phyloP scores from a whole-genome alignment of 1,140 invertebrate species.

The Calliphora vicina region DNA sequence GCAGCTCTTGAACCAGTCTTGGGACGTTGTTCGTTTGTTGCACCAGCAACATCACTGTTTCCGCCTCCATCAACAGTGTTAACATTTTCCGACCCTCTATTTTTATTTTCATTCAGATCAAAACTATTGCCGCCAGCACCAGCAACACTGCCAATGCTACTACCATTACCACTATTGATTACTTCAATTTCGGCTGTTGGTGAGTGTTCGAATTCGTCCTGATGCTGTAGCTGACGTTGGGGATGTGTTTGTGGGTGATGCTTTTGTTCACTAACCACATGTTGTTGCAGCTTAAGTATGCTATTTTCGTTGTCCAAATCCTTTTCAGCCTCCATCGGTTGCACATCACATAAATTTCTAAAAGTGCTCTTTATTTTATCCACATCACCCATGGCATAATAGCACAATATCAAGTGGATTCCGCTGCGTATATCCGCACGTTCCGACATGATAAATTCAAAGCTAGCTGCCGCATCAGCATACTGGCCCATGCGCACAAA shows the following conservation, averaged over 20 bases:
- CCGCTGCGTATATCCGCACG: slow-evolving; percentile 89
- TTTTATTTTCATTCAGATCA: slow-evolving; percentile 7
- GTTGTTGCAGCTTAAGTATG: slow-evolving; percentile 55
- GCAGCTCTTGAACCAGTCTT: slow-evolving; percentile 39
- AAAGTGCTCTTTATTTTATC: slow-evolving; percentile 96
- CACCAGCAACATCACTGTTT: slow-evolving; percentile 38
- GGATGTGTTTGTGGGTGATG: not conserved
- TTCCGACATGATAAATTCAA: slow-evolving; percentile 98
- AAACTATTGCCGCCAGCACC: not conserved
- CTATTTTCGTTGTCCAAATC: slow-evolving; percentile 73
- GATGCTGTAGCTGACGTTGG: slow-evolving; percentile 14
- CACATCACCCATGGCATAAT: slow-evolving; percentile 90
- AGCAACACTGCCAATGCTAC: not conserved
- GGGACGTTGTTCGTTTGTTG: slow-evolving; percentile 10
- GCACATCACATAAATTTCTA: slow-evolving; percentile 87
- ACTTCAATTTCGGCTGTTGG: slow-evolving; percentile 46
- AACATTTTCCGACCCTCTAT: not conserved
- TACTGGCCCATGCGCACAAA: slow-evolving; percentile 97
- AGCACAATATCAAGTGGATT: slow-evolving; percentile 91
- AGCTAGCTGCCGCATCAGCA: slow-evolving; percentile 93
- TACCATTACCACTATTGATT: slow-evolving; percentile 41
- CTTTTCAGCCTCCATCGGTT: slow-evolving; percentile 82
- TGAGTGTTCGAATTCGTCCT: not conserved
- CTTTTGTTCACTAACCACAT: slow-evolving; percentile 41
- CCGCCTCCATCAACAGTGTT: slow-evolving; percentile 28